Percentiles rank a stretch among this genome's conserved stretches.
phyloP scores from a whole-genome alignment of 1,140 invertebrate genomes.

The Zeugodacus cucurbitae region DNA sequence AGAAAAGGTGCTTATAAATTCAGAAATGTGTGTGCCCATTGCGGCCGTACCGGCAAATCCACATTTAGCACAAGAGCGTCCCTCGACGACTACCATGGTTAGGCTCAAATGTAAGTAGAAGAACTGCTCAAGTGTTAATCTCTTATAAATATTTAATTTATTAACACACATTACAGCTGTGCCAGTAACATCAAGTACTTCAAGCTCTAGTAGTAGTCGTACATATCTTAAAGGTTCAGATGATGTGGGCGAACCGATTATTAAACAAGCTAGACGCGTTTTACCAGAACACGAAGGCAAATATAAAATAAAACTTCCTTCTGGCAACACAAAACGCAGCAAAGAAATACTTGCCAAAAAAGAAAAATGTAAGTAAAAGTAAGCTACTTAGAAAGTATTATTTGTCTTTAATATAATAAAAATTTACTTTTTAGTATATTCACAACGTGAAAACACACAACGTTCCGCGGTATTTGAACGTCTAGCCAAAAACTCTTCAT shows the following conservation, averaged over 20 bases:
- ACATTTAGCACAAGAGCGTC: slow-evolving; percentile 11
- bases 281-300: slow-evolving; percentile 68
- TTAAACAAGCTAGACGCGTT: slow-evolving; percentile 66
- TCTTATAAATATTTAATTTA: neutral
- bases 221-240: slow-evolving; percentile 38
- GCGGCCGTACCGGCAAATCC: slow-evolving; percentile 61
- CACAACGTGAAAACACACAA: slow-evolving; percentile 58
- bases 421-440: slow-evolving; percentile 54
- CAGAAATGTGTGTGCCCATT: slow-evolving; percentile 62
- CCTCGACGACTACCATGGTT: slow-evolving; percentile 39
- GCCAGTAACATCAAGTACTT: slow-evolving; percentile 24
- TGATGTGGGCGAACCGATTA: slow-evolving; percentile 10
- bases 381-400: neutral
- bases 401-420: neutral
- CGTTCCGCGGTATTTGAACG: slow-evolving; percentile 57
- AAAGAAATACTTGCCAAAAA: slow-evolving; percentile 66
- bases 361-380: slow-evolving; percentile 54
- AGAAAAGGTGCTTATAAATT: slow-evolving; percentile 67
- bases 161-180: neutral
- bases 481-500: slow-evolving; percentile 46
- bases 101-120: slow-evolving; percentile 35
- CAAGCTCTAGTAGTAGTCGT: slow-evolving; percentile 40
- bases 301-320: slow-evolving; percentile 68
- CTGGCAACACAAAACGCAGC: slow-evolving; percentile 66
- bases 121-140: neutral